Conservation (phyloP, 2,797 vertebrate genomes). For the Pseudochirops corinnae region DNA sequence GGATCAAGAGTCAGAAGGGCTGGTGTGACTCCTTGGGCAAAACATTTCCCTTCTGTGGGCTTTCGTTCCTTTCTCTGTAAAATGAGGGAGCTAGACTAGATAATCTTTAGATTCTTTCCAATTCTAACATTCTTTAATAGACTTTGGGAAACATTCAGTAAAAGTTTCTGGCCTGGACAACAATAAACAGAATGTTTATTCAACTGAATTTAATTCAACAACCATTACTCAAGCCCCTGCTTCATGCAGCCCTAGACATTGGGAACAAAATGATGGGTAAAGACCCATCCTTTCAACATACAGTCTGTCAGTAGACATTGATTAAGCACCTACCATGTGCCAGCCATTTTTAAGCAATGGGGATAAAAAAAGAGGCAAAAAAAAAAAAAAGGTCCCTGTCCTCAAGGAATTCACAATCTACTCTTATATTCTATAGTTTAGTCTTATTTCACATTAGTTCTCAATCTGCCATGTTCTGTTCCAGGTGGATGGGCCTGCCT, state of each 20-base stretch:
- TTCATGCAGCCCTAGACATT: background rate
- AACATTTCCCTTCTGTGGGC: background rate
- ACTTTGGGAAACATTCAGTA: background rate
- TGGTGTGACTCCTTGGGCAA: background rate
- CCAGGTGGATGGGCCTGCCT: background rate
- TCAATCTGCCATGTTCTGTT: background rate
- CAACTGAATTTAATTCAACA: background rate
- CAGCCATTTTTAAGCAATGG: background rate
- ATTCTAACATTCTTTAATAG: background rate
- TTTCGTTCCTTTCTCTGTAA: background rate
- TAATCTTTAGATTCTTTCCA: background rate
- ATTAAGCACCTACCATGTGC: background rate
- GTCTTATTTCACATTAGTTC: background rate
- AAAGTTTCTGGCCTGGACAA: background rate
- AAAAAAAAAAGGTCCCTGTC: background rate
- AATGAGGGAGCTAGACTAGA: background rate
- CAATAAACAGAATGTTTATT: background rate
- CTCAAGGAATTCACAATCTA: background rate
- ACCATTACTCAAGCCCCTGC: background rate
- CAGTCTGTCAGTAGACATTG: background rate
- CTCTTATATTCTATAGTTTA: background rate
- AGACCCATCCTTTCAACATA: background rate
- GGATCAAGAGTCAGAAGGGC: background rate
- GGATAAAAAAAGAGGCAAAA: background rate
- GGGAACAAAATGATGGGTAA: background rate